phyloP scores from a whole-genome alignment of 2,888 invertebrate species.

The Cataglyphis cursor region DNA sequence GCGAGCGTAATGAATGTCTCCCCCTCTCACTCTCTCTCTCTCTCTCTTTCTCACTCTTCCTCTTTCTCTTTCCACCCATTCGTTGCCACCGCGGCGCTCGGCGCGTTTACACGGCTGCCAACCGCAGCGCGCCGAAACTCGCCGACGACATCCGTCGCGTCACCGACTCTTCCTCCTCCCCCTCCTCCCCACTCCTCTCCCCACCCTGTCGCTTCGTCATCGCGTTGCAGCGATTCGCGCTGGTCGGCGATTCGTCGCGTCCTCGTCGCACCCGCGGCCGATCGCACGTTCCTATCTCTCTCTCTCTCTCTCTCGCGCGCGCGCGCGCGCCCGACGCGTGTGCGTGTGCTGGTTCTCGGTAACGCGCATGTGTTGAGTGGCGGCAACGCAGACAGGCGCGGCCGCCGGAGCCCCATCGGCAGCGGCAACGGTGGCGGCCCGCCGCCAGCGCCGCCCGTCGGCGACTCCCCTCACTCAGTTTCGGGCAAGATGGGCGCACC shows the following conservation, averaged over 20 bases:
- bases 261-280: background rate
- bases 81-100: conserved; percentile 58
- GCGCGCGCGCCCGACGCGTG: background rate
- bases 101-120: conserved; percentile 71
- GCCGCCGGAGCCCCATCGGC: conserved; percentile 79
- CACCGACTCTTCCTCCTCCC: conserved; percentile 46
- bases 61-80: conserved; percentile 5
- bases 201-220: background rate
- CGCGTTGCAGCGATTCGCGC: conserved; percentile 8
- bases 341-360: too few relatives aligned
- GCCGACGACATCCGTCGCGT: conserved; percentile 56
- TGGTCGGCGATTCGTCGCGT: conserved; percentile 7
- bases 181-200: background rate
- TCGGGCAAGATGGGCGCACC: conserved; percentile 85
- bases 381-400: conserved; percentile 81
- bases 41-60: conserved; percentile 55
- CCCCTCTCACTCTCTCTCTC: conserved; percentile 35
- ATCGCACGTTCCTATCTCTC: background rate
- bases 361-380: conserved; percentile 69
- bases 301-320: conserved; percentile 40
- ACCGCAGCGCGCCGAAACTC: conserved; percentile 62
- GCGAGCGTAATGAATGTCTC: conserved; percentile 31
- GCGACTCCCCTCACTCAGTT: conserved; percentile 80
- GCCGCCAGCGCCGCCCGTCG: conserved; percentile 79
- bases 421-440: conserved; percentile 53